Evolutionary conservation across 2,797 vertebrate species (phyloP), one percentile per base, ranked within the genome.

Genomic region (Chaenodraco wilsoni): DNA sequence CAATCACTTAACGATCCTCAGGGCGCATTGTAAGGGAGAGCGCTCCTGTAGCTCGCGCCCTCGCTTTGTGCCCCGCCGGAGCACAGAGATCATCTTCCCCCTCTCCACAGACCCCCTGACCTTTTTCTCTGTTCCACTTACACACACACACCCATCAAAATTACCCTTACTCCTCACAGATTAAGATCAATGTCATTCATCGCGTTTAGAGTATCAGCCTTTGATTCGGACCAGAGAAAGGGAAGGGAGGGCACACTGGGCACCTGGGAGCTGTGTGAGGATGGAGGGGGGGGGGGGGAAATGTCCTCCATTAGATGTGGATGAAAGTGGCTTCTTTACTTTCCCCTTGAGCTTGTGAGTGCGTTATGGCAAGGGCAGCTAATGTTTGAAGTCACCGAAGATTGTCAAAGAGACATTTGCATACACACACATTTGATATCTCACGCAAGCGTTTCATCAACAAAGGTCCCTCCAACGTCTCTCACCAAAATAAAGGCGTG

Each of bases 161-260:
- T 91, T 88, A 91, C 91, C 88, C 80, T 84, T 84, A 83, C 84
- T 84, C 84, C 83, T 88, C 77, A 73, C 85, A 93, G 91, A 91
- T 92, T 91, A 93, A 94, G 95, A 95, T 95, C 91, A 93, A 93
- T 94, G 91, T 91, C 91, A 91, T 88, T 94, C 91, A 87, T 90
- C 85, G 72, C 76, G 85, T 91, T 89, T 92, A 91, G 92, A 92
- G 87, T 92, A 94, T 93, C 87, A 89, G 92, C 90, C 92, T 95
- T 95, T 94, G 89, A 81, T 89, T 92, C 79, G 81, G 84, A 85
- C 56, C 62, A 70, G 81, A 88, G 85, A 90, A 94, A 95, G 87
- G 94, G 92, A 94, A 91, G 92, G 91, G 86, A 89, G 91, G 89
- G 90, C 89, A 86, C 77, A 77, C 3, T 16, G 84, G 84, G 74